Evolutionary conservation across 2,113 vertebrate genomes (phyloP), one percentile per base, ranked within the genome.

Genomic region (Macrotis lagotis): DNA sequence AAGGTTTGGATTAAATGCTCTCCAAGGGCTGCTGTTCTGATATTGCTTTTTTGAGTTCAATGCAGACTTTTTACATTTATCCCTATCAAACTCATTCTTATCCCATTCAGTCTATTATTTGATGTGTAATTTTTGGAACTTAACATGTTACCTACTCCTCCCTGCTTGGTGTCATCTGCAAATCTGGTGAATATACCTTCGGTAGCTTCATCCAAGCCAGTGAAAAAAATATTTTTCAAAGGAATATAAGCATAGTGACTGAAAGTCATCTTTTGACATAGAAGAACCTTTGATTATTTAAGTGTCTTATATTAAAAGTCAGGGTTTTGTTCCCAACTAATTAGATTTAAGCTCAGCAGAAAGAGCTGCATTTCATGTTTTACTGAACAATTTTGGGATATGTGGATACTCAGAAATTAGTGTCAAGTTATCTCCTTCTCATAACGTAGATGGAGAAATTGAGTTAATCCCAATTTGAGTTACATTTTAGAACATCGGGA

Each of bases 241-340:
- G 59, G 16, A 90, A 4, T 12, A 89, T 9, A 16, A 90, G 49
- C 91, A 16, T 0, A 94, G 22, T 11, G 91, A 88, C 9, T 0
- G 2, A 47, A 91, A 94, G 93, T 95, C 26, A 91, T 66, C 93
- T 59, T 96, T 96, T 9, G 89, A 93, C 95, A 95, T 90, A 22
- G 51, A 90, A 91, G 47, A 51, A 7, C 47, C 3, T 89, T 91
- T n/a, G n/a, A 83, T 31, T 90, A 2, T 91, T 96, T 96, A 91
- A 93, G 49, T 26, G 51, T 2, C 88, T 95, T 95, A 2, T 26
- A 51, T 25, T 16, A 97, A 94, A 91, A 55, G 1, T 3, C 59
- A 44, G 26, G 22, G 1, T 90, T 92, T 93, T 95, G 44, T 83
- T 89, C 6, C 1, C 55, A 93, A 83, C 48, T 90, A 53, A 66